Evolutionary conservation across 2,113 vertebrate genomes (phyloP).

Genomic region (Podarcis raffonei): DNA sequence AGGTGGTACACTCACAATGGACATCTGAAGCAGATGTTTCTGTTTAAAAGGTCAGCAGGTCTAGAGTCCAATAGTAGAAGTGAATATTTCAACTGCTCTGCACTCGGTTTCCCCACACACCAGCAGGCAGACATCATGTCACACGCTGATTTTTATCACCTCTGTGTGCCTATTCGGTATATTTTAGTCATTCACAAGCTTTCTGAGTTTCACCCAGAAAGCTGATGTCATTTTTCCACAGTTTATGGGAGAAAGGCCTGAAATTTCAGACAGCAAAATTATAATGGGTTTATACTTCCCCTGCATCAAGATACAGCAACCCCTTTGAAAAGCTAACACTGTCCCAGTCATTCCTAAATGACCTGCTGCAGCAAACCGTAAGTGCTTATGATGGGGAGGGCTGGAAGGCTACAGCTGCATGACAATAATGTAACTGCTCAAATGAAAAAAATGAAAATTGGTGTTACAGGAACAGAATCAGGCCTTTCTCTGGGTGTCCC

Average conservation of each 20-base stretch:
- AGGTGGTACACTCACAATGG: background rate
- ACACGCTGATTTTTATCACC: slow-evolving; percentile 67
- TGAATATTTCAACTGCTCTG: slow-evolving; percentile 64
- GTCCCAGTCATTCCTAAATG: background rate
- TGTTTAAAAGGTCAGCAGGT: slow-evolving; percentile 67
- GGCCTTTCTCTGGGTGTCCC: background rate
- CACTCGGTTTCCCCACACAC: slow-evolving; percentile 44
- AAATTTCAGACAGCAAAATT: slow-evolving; percentile 60
- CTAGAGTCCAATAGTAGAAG: slow-evolving; percentile 66
- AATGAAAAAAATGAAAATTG: background rate
- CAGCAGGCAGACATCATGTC: slow-evolving; percentile 69
- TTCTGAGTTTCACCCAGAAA: slow-evolving; percentile 43
- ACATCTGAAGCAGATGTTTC: slow-evolving; percentile 49
- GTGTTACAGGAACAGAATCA: background rate
- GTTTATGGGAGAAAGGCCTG: slow-evolving; percentile 60
- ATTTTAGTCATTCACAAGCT: slow-evolving; percentile 60
- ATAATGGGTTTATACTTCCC: slow-evolving; percentile 54
- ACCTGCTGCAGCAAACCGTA: background rate
- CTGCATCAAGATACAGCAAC: slow-evolving; percentile 17
- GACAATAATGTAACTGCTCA: background rate
- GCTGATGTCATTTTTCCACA: slow-evolving; percentile 63
- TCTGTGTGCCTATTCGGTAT: slow-evolving; percentile 45
- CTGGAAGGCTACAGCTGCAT: background rate
- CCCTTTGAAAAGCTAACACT: background rate
- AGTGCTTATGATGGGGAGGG: background rate